Percentiles rank a stretch among this genome's conserved stretches.
Evolutionary conservation across 1,140 invertebrate genomes (phyloP).

Genomic region (Lasioglossum baleicum): DNA sequence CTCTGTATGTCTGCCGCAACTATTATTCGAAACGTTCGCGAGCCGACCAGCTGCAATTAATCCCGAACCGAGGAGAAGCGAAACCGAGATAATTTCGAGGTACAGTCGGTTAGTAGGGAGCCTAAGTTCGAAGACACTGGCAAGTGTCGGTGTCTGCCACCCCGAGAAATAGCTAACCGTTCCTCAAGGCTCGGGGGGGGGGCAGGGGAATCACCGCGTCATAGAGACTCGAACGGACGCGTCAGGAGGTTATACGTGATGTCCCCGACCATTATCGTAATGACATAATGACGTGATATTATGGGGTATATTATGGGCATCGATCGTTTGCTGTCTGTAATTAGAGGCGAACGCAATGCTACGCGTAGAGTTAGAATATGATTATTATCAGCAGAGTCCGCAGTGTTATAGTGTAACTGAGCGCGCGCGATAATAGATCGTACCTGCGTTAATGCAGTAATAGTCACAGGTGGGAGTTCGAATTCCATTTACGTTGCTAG

Average conservation of each 20-base stretch:
- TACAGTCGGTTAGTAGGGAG: neutral
- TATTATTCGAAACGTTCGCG: neutral
- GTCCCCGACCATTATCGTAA: slow-evolving; percentile 57
- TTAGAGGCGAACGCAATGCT: slow-evolving; percentile 46
- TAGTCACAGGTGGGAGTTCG: neutral
- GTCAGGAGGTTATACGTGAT: slow-evolving; percentile 10
- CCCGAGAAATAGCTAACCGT: slow-evolving; percentile 10
- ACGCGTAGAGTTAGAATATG: slow-evolving; percentile 33
- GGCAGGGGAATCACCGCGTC: neutral
- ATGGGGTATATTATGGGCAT: slow-evolving; percentile 55
- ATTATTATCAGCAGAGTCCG: slow-evolving; percentile 45
- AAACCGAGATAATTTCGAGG: slow-evolving; percentile 19
- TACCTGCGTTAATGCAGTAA: neutral
- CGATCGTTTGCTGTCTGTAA: slow-evolving; percentile 60
- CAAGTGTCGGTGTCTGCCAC: neutral
- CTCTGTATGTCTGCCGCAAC: neutral
- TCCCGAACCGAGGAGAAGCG: neutral
- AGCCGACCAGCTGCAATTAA: slow-evolving; percentile 1
- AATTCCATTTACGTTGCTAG: neutral
- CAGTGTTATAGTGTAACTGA: neutral
- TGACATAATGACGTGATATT: slow-evolving; percentile 61
- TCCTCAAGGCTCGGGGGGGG: slow-evolving; percentile 12
- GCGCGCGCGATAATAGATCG: neutral
- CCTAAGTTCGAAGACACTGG: neutral
- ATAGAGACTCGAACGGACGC: neutral